Evolutionary conservation across 2,888 invertebrate genomes (phyloP).

Genomic region (Hyles lineata): DNA sequence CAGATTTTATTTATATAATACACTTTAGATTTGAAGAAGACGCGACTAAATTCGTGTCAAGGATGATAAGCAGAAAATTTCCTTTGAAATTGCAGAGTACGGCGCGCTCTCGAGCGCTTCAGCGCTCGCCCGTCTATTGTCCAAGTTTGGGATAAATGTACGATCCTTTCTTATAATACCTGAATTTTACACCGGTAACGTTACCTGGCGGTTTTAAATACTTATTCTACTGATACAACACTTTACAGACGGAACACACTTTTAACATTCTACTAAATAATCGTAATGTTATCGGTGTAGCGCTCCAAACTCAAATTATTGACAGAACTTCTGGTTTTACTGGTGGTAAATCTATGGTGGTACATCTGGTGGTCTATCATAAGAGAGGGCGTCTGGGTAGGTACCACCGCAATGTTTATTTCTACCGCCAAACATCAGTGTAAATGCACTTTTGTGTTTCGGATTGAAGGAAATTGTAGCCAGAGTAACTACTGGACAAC

Average conservation of each 20-base stretch:
- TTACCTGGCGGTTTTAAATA: slow-evolving; percentile 29
- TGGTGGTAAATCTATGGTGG: too few relatives aligned
- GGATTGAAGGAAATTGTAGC: too few relatives aligned
- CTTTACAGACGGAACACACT: background rate
- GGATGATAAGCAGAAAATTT: slow-evolving; percentile 71
- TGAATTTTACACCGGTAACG: slow-evolving; percentile 41
- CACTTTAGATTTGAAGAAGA: slow-evolving; percentile 34
- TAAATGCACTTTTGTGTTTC: too few relatives aligned
- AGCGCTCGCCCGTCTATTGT: slow-evolving; percentile 37
- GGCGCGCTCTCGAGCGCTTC: slow-evolving; percentile 41
- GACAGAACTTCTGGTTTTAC: too few relatives aligned
- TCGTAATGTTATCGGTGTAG: background rate
- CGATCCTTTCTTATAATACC: slow-evolving; percentile 45
- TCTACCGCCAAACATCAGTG: too few relatives aligned
- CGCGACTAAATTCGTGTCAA: slow-evolving; percentile 60
- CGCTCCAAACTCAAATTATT: background rate
- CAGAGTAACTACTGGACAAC: too few relatives aligned
- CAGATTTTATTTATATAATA: background rate
- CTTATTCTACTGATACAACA: background rate
- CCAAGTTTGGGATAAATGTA: slow-evolving; percentile 47
- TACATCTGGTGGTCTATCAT: too few relatives aligned
- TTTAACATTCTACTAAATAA: background rate
- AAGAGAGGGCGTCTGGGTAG: too few relatives aligned
- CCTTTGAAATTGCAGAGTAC: slow-evolving; percentile 57
- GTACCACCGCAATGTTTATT: too few relatives aligned